A percentile compares a stretch with the other conserved stretches of the same genome.
Evolutionary conservation across 1,140 invertebrate genomes (phyloP).

Genomic region (Drosophila kanapiae): DNA sequence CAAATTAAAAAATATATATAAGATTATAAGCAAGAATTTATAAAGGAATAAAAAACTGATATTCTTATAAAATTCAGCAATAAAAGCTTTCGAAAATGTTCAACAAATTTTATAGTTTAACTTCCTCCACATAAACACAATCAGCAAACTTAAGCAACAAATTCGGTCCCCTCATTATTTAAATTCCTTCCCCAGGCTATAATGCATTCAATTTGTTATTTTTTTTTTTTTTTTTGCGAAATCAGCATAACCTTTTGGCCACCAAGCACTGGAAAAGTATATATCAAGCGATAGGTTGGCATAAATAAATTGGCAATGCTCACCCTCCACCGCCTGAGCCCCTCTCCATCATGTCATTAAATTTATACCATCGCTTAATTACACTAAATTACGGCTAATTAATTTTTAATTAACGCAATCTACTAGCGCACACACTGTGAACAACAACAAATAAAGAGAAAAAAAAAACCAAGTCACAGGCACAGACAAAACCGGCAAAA

Average conservation of each 20-base stretch:
- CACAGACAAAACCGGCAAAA: conserved; percentile 69
- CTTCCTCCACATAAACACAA: background rate
- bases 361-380: conserved; percentile 75
- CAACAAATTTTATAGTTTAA: conserved; percentile 1
- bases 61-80: background rate
- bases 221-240: conserved; percentile 27
- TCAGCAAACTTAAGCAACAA: conserved; percentile 30
- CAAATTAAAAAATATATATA: too few species aligned
- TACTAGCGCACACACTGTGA: conserved; percentile 50
- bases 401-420: conserved; percentile 82
- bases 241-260: conserved; percentile 57
- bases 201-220: conserved; percentile 63
- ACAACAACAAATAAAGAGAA: background rate
- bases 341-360: conserved; percentile 53
- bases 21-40: background rate
- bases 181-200: conserved; percentile 24
- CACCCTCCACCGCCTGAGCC: conserved; percentile 11
- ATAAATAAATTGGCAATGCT: conserved; percentile 57
- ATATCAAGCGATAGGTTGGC: conserved; percentile 44
- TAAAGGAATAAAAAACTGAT: background rate
- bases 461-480: background rate
- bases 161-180: conserved; percentile 9
- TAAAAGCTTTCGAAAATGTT: background rate
- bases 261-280: conserved; percentile 23
- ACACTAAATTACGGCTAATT: conserved; percentile 76